Base-by-base conservation (phyloP, 2,113 vertebrate genomes). In the Macroglossus sobrinus region DNA sequence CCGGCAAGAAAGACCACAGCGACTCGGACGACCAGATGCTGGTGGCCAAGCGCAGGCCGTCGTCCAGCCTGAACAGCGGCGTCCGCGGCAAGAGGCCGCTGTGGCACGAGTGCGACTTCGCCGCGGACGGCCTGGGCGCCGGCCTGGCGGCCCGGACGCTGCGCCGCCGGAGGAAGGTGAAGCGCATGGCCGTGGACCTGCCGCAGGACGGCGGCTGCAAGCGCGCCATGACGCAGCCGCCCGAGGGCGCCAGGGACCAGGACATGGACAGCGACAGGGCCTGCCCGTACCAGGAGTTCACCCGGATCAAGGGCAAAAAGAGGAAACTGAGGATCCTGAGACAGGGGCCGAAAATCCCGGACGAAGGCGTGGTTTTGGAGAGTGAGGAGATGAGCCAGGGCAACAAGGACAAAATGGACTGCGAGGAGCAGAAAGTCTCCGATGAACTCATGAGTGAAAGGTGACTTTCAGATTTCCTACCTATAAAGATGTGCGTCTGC, bases 361-460 rank as follows among this genome's bases (percentile, higher is more conserved):
- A 99, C 81, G 99, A 99, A 97, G 99, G 98, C 18, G 98, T 98
- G 0, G 98, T 98, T 61, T 98, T 99, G 96, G 99, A 99, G 97
- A 98, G 96, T 53, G 99, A 99, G 97, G 99, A 99, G 80, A 15
- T 94, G 19, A 98, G 96, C 79, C 99, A 98, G 57, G 82, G 93
- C 63, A 98, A 97, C 97, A 99, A 99, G 95, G 99, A 99, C 98
- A 99, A 99, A 98, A 99, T 99, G 99, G 99, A 99, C 43, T 99
- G 99, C 95, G 99, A 99, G 96, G 99, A 99, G 93, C 99, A 99
- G 90, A 99, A 99, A 96, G 99, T 98, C 72, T 99, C 99, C 0
- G 99, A 99, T 97, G 99, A 99, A 97, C 99, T 99, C 98, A 99
- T 99, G 99, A 99, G 99, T 97, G 99, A 99, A 99, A 99, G 99